A percentile compares a stretch with the other conserved stretches of the same genome.
Conservation (phyloP, 1,140 invertebrate genomes). For the Brachionus paranguensis region DNA sequence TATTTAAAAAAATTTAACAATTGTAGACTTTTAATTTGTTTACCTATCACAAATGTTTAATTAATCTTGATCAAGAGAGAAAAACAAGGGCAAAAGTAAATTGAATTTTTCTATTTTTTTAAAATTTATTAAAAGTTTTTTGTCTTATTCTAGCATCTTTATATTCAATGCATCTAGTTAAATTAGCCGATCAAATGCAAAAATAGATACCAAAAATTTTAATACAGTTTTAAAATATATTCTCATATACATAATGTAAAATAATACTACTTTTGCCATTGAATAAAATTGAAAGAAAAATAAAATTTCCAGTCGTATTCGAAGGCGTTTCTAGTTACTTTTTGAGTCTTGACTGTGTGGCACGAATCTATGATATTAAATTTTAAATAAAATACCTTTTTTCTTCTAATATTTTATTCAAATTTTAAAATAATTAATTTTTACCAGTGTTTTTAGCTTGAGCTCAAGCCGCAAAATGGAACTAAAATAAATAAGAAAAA, state of each 20-base stretch:
- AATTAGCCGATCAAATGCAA: neutral
- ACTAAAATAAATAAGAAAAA: neutral
- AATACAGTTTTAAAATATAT: neutral
- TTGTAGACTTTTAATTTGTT: neutral
- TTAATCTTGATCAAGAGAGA: neutral
- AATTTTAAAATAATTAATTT: neutral
- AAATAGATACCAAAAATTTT: neutral
- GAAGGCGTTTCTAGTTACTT: neutral
- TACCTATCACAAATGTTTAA: neutral
- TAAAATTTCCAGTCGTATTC: neutral
- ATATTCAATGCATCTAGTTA: neutral
- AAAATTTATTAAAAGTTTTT: neutral
- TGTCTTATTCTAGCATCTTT: neutral
- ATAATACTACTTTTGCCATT: neutral
- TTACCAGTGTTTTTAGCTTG: neutral
- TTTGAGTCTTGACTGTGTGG: neutral
- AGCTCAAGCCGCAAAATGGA: neutral
- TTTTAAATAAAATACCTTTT: neutral
- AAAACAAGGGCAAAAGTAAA: neutral
- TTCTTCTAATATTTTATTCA: neutral
- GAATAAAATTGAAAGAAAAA: neutral
- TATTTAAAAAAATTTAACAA: neutral
- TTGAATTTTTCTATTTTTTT: neutral
- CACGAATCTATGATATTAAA: neutral
- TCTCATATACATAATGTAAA: neutral